Conservation (phyloP, 2,113 vertebrate genomes). For the Tylochromis polylepis region DNA sequence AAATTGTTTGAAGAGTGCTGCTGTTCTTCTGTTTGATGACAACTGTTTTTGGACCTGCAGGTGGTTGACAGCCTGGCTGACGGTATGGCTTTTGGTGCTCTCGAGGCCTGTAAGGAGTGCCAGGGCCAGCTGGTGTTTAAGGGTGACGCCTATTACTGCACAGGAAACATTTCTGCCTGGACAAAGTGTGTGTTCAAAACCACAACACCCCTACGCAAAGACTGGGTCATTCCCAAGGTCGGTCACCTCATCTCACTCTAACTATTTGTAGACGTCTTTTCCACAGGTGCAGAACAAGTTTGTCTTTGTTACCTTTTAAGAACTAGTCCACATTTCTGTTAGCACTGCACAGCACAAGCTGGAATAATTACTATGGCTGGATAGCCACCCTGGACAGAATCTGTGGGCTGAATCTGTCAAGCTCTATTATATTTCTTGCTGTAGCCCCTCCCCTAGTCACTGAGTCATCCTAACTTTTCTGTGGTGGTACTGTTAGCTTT, state of each 20-base stretch:
- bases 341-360: not conserved
- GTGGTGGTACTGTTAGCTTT: not conserved
- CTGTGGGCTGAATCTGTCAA: not conserved
- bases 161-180: constrained; percentile 92
- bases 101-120: constrained; percentile 85
- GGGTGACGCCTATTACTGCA: constrained; percentile 88
- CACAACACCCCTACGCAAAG: constrained; percentile 79
- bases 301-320: not conserved
- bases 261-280: not conserved
- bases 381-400: not conserved
- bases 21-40: not conserved
- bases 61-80: constrained; percentile 89
- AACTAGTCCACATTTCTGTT: not conserved
- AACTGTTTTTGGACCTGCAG: constrained; percentile 58
- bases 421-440: not conserved
- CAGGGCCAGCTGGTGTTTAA: constrained; percentile 91
- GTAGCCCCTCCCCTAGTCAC: not conserved
- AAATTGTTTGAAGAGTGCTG: not conserved
- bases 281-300: not conserved
- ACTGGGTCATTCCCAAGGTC: constrained; percentile 92
- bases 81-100: constrained; percentile 88
- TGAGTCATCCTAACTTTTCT: not conserved
- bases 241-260: not conserved
- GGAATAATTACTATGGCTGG: not conserved
- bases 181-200: constrained; percentile 94